A percentile compares a stretch with the other conserved stretches of the same genome.
These are phyloP conservation scores for Lissocephala sabroskyi DNA, from an alignment of 2,888 invertebrate species.

Conservation along the genomic window DNA sequence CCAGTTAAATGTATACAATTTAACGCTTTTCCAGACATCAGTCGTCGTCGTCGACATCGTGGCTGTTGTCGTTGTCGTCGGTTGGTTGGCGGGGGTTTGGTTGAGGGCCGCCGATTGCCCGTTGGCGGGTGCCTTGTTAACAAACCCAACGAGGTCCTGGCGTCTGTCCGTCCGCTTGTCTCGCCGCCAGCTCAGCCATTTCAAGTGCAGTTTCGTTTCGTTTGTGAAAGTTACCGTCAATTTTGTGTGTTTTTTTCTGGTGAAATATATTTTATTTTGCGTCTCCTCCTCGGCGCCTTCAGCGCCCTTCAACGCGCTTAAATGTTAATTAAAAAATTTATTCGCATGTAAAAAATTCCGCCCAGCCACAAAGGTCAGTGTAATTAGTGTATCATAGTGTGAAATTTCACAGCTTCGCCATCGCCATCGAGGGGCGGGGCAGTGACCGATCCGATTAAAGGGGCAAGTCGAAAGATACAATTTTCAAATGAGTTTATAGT, in stretches of 20 bases:
- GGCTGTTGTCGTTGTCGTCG: neutral
- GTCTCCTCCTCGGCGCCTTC: too few species aligned
- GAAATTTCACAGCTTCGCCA: conserved; percentile 6
- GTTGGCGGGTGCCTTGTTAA: too few species aligned
- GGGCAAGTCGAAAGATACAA: too few species aligned
- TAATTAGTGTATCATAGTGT: conserved; percentile 22
- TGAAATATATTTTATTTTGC: too few species aligned
- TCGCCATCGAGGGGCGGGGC: too few species aligned
- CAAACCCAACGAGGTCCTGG: too few species aligned
- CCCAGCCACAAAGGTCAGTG: conserved; percentile 20
- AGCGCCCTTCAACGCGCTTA: neutral
- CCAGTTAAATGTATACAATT: conserved; percentile 53
- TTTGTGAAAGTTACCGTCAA: neutral
- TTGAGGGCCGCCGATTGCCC: too few species aligned
- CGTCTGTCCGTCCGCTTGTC: too few species aligned
- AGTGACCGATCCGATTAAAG: too few species aligned
- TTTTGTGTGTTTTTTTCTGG: conserved; percentile 1
- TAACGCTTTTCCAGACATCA: conserved; percentile 31
- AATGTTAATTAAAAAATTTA: conserved; percentile 29
- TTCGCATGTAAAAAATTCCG: conserved; percentile 15
- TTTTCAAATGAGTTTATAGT: too few species aligned
- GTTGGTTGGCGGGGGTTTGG: too few species aligned
- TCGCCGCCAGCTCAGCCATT: neutral
- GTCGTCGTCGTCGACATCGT: too few species aligned
- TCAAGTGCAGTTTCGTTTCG: neutral